Conservation (phyloP, 2,888 invertebrate species). For the Rotaria socialis region DNA sequence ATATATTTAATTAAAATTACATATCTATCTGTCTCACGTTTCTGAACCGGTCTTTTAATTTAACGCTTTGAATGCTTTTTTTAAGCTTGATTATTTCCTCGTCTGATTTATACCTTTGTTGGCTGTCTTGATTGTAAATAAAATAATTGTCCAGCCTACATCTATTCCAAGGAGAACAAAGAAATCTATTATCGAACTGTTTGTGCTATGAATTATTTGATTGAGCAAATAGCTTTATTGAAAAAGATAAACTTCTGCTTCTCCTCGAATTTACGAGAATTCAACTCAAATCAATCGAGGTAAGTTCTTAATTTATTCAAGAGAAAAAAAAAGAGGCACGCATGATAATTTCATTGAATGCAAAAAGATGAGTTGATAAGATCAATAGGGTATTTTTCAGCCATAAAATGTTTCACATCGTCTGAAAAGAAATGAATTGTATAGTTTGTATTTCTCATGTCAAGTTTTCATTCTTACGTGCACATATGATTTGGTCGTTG, state of each 20-base stretch:
- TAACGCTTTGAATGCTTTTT: background rate
- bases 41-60: too few relatives aligned
- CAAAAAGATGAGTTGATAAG: background rate
- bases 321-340: too few relatives aligned
- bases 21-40: background rate
- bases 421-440: background rate
- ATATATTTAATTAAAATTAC: background rate
- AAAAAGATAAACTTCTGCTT: too few relatives aligned
- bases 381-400: background rate
- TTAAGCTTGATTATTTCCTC: too few relatives aligned
- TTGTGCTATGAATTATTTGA: too few relatives aligned
- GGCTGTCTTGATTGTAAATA: background rate
- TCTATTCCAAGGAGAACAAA: background rate
- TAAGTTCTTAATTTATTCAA: too few relatives aligned
- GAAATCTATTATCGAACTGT: too few relatives aligned
- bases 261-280: too few relatives aligned
- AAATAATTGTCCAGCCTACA: background rate
- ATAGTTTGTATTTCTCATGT: background rate
- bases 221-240: too few relatives aligned
- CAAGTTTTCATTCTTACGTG: background rate
- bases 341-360: background rate
- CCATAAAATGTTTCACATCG: background rate
- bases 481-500: conserved; percentile 25
- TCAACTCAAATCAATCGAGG: too few relatives aligned
- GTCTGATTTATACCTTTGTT: background rate